phyloP scores from a whole-genome alignment of 2,797 vertebrate species.

The Petrocephalus sullivani region DNA sequence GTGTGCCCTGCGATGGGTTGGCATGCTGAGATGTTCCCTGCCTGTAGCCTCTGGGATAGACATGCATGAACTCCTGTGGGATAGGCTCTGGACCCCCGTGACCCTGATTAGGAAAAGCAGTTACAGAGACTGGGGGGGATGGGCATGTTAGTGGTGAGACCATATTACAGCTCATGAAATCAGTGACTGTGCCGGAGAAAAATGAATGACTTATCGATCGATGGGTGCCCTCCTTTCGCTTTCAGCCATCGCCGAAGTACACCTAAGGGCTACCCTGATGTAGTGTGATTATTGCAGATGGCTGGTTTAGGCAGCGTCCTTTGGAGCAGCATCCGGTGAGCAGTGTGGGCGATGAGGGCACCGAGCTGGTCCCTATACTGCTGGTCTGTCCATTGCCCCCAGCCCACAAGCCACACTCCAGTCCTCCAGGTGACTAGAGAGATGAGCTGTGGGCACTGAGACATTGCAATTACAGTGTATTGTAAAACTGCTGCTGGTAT shows the following conservation, averaged over 20 bases:
- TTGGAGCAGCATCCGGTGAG: not conserved
- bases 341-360: not conserved
- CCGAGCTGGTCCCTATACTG: not conserved
- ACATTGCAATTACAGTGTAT: slow-evolving; percentile 33
- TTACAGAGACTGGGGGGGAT: not conserved
- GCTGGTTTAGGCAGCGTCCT: not conserved
- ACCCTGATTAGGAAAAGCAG: not conserved
- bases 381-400: slow-evolving; percentile 36
- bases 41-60: not conserved
- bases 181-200: slow-evolving; percentile 25
- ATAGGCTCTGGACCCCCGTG: not conserved
- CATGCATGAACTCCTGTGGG: not conserved
- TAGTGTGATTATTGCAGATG: slow-evolving; percentile 35
- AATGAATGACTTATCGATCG: slow-evolving; percentile 58
- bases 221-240: not conserved
- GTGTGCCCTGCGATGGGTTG: not conserved
- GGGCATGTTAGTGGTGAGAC: slow-evolving; percentile 12
- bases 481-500: slow-evolving; percentile 36
- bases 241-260: slow-evolving; percentile 50
- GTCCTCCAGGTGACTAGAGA: slow-evolving; percentile 24
- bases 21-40: slow-evolving; percentile 21
- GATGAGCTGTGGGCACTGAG: slow-evolving; percentile 8
- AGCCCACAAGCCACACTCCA: slow-evolving; percentile 37
- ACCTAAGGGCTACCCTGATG: slow-evolving; percentile 60
- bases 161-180: slow-evolving; percentile 48